Conservation (phyloP, 2,797 vertebrate species). For the Gymnothorax javanicus region DNA sequence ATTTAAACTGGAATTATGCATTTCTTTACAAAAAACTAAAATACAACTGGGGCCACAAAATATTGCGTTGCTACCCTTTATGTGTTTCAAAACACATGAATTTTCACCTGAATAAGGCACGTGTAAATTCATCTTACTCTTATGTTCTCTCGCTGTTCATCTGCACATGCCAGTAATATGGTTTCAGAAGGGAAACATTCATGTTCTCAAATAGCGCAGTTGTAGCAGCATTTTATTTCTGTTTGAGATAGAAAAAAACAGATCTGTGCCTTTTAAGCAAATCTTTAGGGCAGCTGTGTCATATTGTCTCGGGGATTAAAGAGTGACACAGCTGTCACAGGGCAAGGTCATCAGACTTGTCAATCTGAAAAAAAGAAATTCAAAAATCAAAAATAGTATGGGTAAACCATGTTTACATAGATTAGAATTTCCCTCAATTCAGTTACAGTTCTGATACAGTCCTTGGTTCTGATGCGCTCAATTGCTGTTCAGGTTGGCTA, state of each 20-base stretch:
- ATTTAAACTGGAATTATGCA: too few relatives aligned
- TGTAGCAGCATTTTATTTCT: constrained; percentile 32
- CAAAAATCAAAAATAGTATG: neutral
- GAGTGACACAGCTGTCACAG: constrained; percentile 80
- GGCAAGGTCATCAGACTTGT: constrained; percentile 50
- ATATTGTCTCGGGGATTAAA: constrained; percentile 69
- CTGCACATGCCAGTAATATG: neutral
- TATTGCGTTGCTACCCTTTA: neutral
- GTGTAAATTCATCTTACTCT: neutral
- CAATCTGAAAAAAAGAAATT: constrained; percentile 4
- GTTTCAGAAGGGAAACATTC: neutral
- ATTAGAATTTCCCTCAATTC: neutral
- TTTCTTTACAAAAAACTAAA: too few relatives aligned
- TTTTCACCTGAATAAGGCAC: neutral
- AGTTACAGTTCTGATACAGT: neutral
- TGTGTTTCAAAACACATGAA: neutral
- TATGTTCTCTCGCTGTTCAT: neutral
- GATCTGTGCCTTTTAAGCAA: constrained; percentile 47
- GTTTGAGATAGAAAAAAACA: constrained; percentile 21
- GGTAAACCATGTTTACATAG: neutral
- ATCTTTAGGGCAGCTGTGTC: constrained; percentile 77
- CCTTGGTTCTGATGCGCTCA: too few relatives aligned
- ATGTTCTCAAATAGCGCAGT: neutral
- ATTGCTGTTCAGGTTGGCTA: neutral
- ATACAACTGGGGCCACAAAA: too few relatives aligned